phyloP scores from a whole-genome alignment of 2,113 vertebrate species.

The Sitta europaea region DNA sequence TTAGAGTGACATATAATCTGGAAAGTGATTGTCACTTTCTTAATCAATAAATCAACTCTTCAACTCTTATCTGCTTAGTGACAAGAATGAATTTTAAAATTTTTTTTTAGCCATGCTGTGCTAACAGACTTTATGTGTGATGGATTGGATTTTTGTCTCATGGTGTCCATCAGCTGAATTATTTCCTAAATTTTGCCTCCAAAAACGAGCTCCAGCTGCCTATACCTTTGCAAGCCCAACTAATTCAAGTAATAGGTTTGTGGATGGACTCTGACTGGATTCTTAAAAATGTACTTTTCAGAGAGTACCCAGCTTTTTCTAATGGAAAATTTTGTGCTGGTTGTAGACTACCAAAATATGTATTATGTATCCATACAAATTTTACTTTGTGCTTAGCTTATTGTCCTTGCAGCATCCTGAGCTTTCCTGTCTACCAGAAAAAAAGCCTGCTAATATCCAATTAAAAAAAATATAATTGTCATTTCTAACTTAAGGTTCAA shows the following conservation, averaged over 20 bases:
- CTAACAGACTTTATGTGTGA: neutral
- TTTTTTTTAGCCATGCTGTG: neutral
- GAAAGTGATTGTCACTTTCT: neutral
- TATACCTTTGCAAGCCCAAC: neutral
- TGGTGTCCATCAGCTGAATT: neutral
- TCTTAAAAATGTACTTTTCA: neutral
- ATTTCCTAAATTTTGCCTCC: neutral
- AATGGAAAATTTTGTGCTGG: neutral
- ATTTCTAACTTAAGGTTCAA: neutral
- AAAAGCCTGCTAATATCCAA: neutral
- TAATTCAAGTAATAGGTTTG: neutral
- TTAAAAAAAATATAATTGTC: neutral
- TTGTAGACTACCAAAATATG: neutral
- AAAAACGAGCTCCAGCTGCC: neutral
- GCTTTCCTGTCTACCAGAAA: neutral
- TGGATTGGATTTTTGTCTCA: neutral
- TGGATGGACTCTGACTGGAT: neutral
- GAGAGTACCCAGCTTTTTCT: neutral
- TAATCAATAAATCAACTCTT: slow-evolving; percentile 6
- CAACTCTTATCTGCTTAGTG: neutral
- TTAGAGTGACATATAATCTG: neutral
- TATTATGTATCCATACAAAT: neutral
- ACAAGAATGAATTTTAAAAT: neutral
- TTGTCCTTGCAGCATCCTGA: neutral
- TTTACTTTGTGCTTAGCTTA: neutral